Conservation (phyloP, 2,888 invertebrate genomes). For the Drosophila mettleri region DNA sequence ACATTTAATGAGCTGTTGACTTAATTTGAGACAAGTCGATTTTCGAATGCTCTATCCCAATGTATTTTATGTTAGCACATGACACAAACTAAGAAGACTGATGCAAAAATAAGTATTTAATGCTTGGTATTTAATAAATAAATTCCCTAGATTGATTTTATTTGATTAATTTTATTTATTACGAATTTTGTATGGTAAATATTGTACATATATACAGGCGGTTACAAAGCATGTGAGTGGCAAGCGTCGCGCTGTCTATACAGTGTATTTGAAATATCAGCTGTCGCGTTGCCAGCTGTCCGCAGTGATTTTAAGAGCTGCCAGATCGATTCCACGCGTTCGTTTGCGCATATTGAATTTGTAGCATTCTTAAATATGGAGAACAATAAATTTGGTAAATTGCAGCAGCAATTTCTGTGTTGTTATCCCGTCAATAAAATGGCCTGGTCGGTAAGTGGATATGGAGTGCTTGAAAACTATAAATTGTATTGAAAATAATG, state of each 20-base stretch:
- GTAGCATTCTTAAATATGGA: constrained; percentile 32
- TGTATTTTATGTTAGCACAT: not conserved
- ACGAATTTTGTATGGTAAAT: not conserved
- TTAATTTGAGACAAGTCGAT: not conserved
- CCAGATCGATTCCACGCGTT: constrained; percentile 29
- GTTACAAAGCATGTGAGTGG: not conserved
- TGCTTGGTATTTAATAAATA: not conserved
- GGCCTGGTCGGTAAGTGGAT: constrained; percentile 63
- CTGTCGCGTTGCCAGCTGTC: constrained; percentile 40
- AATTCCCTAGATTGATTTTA: not conserved
- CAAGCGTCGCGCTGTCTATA: no score
- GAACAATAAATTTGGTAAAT: constrained; percentile 45
- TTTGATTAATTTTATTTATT: not conserved
- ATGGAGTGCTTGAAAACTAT: not conserved
- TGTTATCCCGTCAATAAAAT: constrained; percentile 81
- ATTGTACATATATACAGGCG: not conserved
- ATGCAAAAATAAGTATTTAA: not conserved
- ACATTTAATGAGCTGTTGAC: no score
- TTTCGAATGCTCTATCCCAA: constrained; percentile 6
- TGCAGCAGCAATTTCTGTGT: constrained; percentile 80
- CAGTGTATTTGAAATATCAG: constrained; percentile 17
- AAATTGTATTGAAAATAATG: constrained; percentile 1
- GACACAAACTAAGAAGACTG: not conserved
- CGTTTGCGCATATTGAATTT: not conserved
- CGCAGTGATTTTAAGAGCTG: constrained; percentile 21